phyloP scores from a whole-genome alignment of 2,113 vertebrate species.

The Ahaetulla prasina region DNA sequence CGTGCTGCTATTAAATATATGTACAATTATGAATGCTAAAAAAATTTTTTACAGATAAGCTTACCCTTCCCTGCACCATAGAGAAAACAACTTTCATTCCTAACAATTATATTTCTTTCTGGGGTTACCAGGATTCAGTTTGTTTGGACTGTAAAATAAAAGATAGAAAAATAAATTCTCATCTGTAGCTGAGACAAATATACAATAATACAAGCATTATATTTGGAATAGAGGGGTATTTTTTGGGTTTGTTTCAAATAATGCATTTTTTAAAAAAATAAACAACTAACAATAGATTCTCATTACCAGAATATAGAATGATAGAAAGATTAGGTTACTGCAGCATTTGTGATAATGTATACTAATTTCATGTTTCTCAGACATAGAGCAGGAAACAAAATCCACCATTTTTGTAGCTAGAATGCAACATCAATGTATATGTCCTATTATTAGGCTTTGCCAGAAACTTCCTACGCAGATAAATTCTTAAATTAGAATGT shows the following conservation, averaged over 20 bases:
- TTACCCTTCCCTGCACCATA: neutral
- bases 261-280: neutral
- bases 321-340: neutral
- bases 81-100: neutral
- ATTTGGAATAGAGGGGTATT: neutral
- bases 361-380: slow-evolving; percentile 3
- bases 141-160: neutral
- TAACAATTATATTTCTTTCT: slow-evolving; percentile 13
- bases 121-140: neutral
- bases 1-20: slow-evolving; percentile 7
- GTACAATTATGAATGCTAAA: neutral
- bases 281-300: neutral
- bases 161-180: slow-evolving; percentile 2
- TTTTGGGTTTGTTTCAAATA: neutral
- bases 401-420: neutral
- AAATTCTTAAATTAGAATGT: slow-evolving; percentile 13
- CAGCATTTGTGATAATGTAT: neutral
- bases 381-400: slow-evolving; percentile 20
- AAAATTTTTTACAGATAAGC: neutral
- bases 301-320: neutral
- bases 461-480: neutral
- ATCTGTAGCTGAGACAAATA: neutral
- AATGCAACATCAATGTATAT: neutral
- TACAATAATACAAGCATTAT: neutral
- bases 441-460: neutral